These are phyloP conservation scores for Cetonia aurata DNA, from an alignment of 2,888 invertebrate genomes.

Conservation along the genomic window DNA sequence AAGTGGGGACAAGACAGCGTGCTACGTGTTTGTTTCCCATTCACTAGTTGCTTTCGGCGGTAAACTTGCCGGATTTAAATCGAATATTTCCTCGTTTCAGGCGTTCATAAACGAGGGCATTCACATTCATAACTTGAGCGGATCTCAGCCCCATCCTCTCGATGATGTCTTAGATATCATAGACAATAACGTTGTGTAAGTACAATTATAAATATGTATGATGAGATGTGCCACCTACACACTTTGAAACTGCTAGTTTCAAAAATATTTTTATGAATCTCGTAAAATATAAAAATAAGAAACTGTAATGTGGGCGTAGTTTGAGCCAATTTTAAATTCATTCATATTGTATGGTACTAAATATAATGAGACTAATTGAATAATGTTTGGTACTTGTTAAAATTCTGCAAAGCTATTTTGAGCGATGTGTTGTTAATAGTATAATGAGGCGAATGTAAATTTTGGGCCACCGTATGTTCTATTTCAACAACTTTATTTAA, in stretches of 20 bases:
- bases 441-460: no score
- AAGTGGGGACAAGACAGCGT: no score
- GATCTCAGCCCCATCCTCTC: conserved; percentile 66
- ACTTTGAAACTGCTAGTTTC: no score
- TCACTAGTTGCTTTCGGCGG: background rate
- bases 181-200: conserved; percentile 73
- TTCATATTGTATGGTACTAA: no score
- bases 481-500: no score
- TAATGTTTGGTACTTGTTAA: no score
- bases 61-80: background rate
- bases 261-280: background rate
- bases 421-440: no score
- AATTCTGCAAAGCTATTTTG: no score
- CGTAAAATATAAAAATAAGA: background rate
- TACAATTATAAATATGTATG: conserved; percentile 48
- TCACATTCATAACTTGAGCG: conserved; percentile 68
- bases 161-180: conserved; percentile 71
- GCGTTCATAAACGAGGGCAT: conserved; percentile 73
- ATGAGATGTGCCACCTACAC: background rate
- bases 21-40: background rate
- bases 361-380: no score
- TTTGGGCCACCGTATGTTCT: no score
- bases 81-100: conserved; percentile 61
- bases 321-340: no score
- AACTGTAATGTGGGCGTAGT: no score